phyloP scores from a whole-genome alignment of 2,888 invertebrate species.

The Prosapia bicincta region DNA sequence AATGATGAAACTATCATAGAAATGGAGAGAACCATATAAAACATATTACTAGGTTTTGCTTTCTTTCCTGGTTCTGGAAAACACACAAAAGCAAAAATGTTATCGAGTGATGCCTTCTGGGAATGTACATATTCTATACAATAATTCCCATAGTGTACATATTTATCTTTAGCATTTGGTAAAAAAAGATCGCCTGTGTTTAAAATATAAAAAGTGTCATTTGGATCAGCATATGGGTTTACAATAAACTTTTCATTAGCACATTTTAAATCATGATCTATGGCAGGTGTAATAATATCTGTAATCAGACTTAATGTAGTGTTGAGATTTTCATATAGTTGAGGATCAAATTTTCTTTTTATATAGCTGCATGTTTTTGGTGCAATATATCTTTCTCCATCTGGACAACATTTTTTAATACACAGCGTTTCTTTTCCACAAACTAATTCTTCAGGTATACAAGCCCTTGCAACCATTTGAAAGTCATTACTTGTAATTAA shows the following conservation, averaged over 20 bases:
- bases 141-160: slow-evolving; percentile 39
- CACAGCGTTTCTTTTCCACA: slow-evolving; percentile 40
- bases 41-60: not conserved
- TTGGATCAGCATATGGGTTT: slow-evolving; percentile 34
- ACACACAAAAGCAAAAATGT: slow-evolving; percentile 42
- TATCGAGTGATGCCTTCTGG: slow-evolving; percentile 25
- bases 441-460: slow-evolving; percentile 38
- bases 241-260: slow-evolving; percentile 24
- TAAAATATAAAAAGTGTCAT: slow-evolving; percentile 41
- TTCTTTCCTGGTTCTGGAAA: slow-evolving; percentile 34
- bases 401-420: slow-evolving; percentile 46
- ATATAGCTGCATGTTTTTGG: not conserved
- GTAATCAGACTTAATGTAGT: not conserved
- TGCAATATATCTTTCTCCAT: slow-evolving; percentile 38
- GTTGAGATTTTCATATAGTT: not conserved
- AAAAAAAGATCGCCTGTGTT: slow-evolving; percentile 39
- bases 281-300: slow-evolving; percentile 26
- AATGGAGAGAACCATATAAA: slow-evolving; percentile 37
- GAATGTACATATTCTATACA: slow-evolving; percentile 43
- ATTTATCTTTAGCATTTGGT: slow-evolving; percentile 27
- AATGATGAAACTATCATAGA: slow-evolving; percentile 40
- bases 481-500: slow-evolving; percentile 31
- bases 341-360: slow-evolving; percentile 6
- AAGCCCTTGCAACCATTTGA: slow-evolving; percentile 37
- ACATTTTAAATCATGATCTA: not conserved